Conservation (phyloP, 2,797 vertebrate species). For the Mus caroli region DNA sequence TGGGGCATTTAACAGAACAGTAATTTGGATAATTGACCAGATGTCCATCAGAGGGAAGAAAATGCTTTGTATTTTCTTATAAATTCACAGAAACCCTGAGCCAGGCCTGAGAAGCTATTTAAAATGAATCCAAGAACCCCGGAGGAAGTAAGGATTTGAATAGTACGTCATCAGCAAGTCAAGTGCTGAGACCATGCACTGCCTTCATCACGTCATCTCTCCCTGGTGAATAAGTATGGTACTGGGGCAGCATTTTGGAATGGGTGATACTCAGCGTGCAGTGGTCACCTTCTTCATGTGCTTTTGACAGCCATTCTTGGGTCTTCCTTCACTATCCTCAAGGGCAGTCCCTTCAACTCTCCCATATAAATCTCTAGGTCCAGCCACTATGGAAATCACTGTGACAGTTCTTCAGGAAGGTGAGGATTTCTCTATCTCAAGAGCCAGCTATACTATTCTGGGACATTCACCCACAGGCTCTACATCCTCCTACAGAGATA, state of each 20-base stretch:
- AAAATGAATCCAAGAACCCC: background rate
- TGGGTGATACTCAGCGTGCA: too few species aligned
- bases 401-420: background rate
- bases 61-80: background rate
- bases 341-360: background rate
- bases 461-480: background rate
- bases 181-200: background rate
- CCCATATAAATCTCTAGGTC: background rate
- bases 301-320: background rate
- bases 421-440: background rate
- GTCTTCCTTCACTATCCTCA: background rate
- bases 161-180: background rate
- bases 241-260: background rate
- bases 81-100: background rate
- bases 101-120: background rate
- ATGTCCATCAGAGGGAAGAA: background rate
- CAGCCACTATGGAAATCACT: background rate
- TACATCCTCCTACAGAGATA: too few species aligned
- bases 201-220: background rate
- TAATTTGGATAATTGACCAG: background rate
- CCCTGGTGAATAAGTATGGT: background rate
- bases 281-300: background rate
- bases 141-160: background rate
- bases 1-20: background rate
- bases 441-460: background rate